Conservation (phyloP, 2,888 invertebrate genomes). For the Trissolcus brochymenae region DNA sequence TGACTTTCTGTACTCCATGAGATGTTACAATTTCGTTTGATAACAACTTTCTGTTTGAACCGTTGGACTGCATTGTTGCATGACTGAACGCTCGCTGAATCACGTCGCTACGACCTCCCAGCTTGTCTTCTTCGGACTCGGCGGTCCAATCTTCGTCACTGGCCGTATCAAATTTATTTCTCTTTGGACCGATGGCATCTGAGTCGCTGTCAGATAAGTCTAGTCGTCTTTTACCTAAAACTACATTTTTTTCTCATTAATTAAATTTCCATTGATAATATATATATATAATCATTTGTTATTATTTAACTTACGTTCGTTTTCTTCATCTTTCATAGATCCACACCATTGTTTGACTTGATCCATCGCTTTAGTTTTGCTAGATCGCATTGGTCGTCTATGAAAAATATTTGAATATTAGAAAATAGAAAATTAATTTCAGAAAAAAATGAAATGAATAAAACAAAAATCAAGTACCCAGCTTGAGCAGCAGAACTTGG, state of each 20-base stretch:
- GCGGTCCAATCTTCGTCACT: slow-evolving; percentile 77
- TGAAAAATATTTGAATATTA: neutral
- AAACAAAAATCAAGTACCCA: slow-evolving; percentile 61
- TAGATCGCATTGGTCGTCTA: slow-evolving; percentile 85
- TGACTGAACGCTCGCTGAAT: slow-evolving; percentile 74
- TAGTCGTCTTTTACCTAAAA: slow-evolving; percentile 76
- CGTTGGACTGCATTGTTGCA: slow-evolving; percentile 75
- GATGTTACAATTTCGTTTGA: slow-evolving; percentile 77
- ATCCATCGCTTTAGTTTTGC: slow-evolving; percentile 88
- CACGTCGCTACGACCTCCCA: slow-evolving; percentile 70
- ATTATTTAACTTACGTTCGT: slow-evolving; percentile 64
- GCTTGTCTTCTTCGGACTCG: slow-evolving; percentile 77
- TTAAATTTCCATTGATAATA: slow-evolving; percentile 14
- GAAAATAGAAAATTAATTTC: neutral
- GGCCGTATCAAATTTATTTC: slow-evolving; percentile 78
- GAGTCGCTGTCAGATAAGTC: slow-evolving; percentile 77
- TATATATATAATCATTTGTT: neutral
- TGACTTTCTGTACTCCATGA: slow-evolving; percentile 63
- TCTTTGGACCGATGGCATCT: slow-evolving; percentile 77
- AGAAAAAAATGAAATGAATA: neutral
- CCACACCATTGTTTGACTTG: slow-evolving; percentile 92
- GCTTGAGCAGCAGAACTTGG: slow-evolving; percentile 71
- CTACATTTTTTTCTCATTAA: slow-evolving; percentile 29
- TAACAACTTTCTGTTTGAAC: slow-evolving; percentile 69
- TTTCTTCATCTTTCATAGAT: slow-evolving; percentile 79